These are phyloP conservation scores for Tiliacea citrago DNA, from an alignment of 2,888 invertebrate genomes.

Conservation along the genomic window DNA sequence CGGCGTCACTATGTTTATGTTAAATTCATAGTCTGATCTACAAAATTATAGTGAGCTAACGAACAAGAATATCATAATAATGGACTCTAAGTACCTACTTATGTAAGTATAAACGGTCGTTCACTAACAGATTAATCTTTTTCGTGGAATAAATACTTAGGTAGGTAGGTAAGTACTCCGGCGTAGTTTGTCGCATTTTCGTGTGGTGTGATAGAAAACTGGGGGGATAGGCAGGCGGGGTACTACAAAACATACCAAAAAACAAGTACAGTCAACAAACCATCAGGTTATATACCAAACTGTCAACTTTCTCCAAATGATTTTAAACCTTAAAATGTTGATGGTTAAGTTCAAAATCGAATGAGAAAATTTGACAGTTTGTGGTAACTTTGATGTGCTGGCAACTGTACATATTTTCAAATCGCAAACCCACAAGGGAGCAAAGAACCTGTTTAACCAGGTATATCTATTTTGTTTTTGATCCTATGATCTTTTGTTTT, in stretches of 20 bases:
- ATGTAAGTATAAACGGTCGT: background rate
- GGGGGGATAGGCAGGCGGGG: background rate
- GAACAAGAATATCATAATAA: background rate
- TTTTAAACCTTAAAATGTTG: too few species aligned
- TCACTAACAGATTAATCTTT: background rate
- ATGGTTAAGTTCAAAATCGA: too few species aligned
- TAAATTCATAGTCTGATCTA: slow-evolving; percentile 2
- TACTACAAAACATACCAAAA: background rate
- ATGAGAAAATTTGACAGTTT: too few species aligned
- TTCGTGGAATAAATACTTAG: background rate
- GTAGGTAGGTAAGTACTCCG: background rate
- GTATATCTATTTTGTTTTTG: too few species aligned
- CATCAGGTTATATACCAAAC: too few species aligned
- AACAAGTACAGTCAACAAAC: background rate
- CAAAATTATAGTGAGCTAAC: background rate
- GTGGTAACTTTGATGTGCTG: too few species aligned
- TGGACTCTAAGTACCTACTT: background rate
- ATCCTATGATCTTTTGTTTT: too few species aligned
- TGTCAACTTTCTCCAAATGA: too few species aligned
- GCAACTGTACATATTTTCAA: too few species aligned
- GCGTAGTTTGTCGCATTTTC: background rate
- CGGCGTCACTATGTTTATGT: background rate
- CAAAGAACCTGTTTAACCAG: too few species aligned
- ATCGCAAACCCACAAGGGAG: too few species aligned
- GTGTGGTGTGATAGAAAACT: background rate